Evolutionary conservation across 2,797 vertebrate species (phyloP), one percentile per base, ranked within the genome.

Genomic region (Platalea minor): DNA sequence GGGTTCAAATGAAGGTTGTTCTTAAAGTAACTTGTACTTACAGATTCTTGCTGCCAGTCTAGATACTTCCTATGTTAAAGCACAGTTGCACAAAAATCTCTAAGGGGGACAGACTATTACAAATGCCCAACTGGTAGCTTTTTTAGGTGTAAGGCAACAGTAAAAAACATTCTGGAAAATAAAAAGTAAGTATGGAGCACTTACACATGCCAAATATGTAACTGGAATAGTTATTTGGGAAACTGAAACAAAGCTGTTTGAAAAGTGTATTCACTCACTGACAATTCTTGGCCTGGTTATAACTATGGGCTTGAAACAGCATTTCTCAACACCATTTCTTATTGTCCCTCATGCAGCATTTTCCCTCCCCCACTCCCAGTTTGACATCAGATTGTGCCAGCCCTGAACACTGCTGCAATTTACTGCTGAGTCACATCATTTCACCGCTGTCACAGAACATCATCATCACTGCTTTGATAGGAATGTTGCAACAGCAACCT

Each of bases 1-100:
- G 79, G 48, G 95, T 97, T 97, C 97, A 96, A 74, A 84, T n/a
- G 51, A 93, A 96, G 93, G 96, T 90, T 96, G 75, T 23, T 96
- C 95, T 93, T 85, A 87, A 93, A 92, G 67, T 73, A 89, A 87
- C 68, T 77, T 92, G 29, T 73, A 73, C 72, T 88, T 63, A 50
- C 17, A 64, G 68, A 67, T 69, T 92, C 81, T 82, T 89, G n/a
- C 51, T 91, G 48, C 39, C 41, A 53, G 76, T 75, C 19, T n/a
- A 70, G 83, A 70, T 73, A 45, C 29, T 35, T 65, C 25, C 31
- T 46, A 35, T 13, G 33, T n/a, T 59, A 79, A 88, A 85, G 54
- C 16, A 65, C 43, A 64, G 45, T 18, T 14, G 17, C 21, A 37
- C 35, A 67, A 69, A 81, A 33, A 48, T 7, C 20, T 76, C n/a